phyloP scores from a whole-genome alignment of 2,113 vertebrate genomes.

The Melanocharis versteri region DNA sequence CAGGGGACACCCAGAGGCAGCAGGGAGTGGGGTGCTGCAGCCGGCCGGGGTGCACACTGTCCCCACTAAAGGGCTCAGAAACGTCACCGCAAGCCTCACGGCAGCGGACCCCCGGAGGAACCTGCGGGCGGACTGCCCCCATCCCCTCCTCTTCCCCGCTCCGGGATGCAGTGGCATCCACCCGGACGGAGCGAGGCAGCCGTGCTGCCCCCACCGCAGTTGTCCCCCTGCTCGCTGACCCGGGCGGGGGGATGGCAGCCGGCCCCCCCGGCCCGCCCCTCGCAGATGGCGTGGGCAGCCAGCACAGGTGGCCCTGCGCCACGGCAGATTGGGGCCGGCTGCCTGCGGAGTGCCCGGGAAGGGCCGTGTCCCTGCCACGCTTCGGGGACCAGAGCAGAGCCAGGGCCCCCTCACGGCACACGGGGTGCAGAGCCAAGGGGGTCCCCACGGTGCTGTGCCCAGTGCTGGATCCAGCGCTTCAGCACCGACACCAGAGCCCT shows the following conservation, averaged over 20 bases:
- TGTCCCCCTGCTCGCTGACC: background rate
- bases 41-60: rapidly evolving
- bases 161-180: background rate
- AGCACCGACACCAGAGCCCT: background rate
- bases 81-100: rapidly evolving
- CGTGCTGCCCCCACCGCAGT: background rate
- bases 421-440: background rate
- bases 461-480: rapidly evolving
- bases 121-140: background rate
- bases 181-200: background rate
- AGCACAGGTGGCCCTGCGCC: conserved; percentile 43
- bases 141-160: background rate
- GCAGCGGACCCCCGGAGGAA: background rate
- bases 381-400: background rate
- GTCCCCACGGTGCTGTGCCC: rapidly evolving
- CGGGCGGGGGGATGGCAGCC: background rate
- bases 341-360: background rate
- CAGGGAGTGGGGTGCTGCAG: background rate
- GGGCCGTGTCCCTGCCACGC: background rate
- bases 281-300: conserved; percentile 40
- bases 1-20: background rate
- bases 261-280: background rate
- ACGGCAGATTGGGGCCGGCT: conserved; percentile 31
- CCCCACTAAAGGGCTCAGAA: background rate
- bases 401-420: rapidly evolving